phyloP scores from a whole-genome alignment of 2,888 invertebrate species.

The Plebejus melissa region DNA sequence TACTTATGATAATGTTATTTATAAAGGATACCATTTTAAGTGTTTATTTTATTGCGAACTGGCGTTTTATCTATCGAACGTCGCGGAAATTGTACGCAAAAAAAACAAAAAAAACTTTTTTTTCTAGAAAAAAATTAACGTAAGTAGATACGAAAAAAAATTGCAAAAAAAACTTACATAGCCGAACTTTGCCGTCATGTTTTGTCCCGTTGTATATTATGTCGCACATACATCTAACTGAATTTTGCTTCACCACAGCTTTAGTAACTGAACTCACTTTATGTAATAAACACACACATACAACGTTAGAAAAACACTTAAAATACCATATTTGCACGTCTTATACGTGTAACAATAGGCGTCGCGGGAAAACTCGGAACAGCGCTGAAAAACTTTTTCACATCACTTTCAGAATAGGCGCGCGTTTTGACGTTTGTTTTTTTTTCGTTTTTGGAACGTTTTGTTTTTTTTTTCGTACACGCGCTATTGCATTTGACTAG shows the following conservation, averaged over 20 bases:
- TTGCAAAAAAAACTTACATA: slow-evolving; percentile 62
- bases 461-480: slow-evolving; percentile 54
- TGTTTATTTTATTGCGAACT: slow-evolving; percentile 35
- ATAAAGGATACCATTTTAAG: slow-evolving; percentile 36
- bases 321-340: slow-evolving; percentile 63
- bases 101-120: neutral
- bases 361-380: slow-evolving; percentile 64
- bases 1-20: slow-evolving; percentile 34
- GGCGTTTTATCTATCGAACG: slow-evolving; percentile 26
- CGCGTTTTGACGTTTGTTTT: slow-evolving; percentile 49
- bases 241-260: slow-evolving; percentile 70
- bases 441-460: slow-evolving; percentile 24
- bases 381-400: slow-evolving; percentile 64
- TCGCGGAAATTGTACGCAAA: slow-evolving; percentile 27
- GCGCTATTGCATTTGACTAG: slow-evolving; percentile 56
- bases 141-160: slow-evolving; percentile 23
- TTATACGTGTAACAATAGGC: slow-evolving; percentile 66
- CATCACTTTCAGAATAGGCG: slow-evolving; percentile 69
- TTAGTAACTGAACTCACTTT: slow-evolving; percentile 74
- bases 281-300: slow-evolving; percentile 71
- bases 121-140: neutral
- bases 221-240: slow-evolving; percentile 77
- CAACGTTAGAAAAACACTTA: slow-evolving; percentile 70
- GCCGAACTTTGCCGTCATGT: slow-evolving; percentile 81
- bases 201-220: slow-evolving; percentile 79